Base-by-base conservation (phyloP, 2,797 vertebrate species). In the Balearica regulorum region DNA sequence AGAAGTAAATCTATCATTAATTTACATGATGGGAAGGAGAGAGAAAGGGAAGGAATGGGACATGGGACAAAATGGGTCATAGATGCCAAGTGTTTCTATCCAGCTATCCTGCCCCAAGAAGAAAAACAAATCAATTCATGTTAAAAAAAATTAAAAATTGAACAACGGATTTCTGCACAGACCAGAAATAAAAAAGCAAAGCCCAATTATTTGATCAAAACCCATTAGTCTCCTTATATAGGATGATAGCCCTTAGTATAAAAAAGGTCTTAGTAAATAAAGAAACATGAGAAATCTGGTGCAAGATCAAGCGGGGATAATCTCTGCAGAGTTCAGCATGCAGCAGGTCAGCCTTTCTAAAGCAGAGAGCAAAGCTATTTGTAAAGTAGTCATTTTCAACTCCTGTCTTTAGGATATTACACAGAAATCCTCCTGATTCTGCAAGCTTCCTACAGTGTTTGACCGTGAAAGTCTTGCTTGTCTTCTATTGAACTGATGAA, bases 311-410 rank as follows among this genome's bases (percentile, higher is more conserved):
- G 71, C 6, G 1, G 68, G 62, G 57, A 75, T 83, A 83, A 90
- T 28, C 48, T 66, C 64, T 77, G 62, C 48, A 76, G 69, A 80
- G 60, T 29, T 80, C 60, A 65, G 76, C 0, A 0, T 9, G 80
- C 58, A 84, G 77, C 80, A 80, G 86, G 88, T 85, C 68, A 78
- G 90, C 46, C 70, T 43, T 64, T 65, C 73, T 33, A 54, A 85
- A 87, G 86, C 48, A 87, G n/a, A 53, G 57, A 92, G 88, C 60
- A 90, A 68, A 93, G 53, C 82, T 90, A 13, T 70, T 72, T 84
- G 73, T 51, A 49, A 85, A 92, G 57, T 3, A 58, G 35, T 19
- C 10, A 37, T 83, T 83, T 88, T 57, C 51, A 76, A 8, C 77
- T 83, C 66, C 44, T 51, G 31, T 39, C 71, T 85, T 80, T 9